Base-by-base conservation (phyloP, 2,888 invertebrate genomes). In the Clusia tigrina region DNA sequence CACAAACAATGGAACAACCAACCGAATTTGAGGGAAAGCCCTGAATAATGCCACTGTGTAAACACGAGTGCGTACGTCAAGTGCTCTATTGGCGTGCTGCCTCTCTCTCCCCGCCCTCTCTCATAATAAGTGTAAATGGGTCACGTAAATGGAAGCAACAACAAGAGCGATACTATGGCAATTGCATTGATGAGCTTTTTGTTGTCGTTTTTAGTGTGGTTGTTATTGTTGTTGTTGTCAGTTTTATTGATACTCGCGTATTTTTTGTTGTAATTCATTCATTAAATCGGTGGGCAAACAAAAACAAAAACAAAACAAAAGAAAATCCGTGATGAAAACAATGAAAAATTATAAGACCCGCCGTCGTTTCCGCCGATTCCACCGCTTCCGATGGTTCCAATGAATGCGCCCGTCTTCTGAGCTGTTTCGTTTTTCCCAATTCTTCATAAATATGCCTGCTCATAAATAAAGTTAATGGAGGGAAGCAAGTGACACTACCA, bases 201-300 rank as follows among this genome's bases (percentile, higher is more conserved):
- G 32, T 32, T 32, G 32, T 32, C 12, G 32, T 32, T 32, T 9
- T 6, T 32, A 9, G 32, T 9, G 12, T 32, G 32, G n/a, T n/a
- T 42, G n/a, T 42, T 42, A 15, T n/a, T n/a, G 42, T 15, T 42
- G 42, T 42, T 32, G 32, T 32, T 32, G 42, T n/a, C 3, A 3
- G 42, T n/a, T 42, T 42, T 6, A 42, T 15, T 32, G n/a, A n/a
- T 15, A 42, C n/a, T n/a, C n/a, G n/a, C n/a, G n/a, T n/a, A n/a
- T n/a, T n/a, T n/a, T n/a, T n/a, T n/a, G n/a, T 42, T 17, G 42
- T 5, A 42, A 42, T 42, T 42, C 42, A 42, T 42, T 42, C 42
- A 42, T 42, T 42, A 42, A 42, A 42, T 42, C 42, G n/a, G 42
- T n/a, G 9, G 42, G 3, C 3, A 6, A n/a, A 42, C n/a, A 3